Base-by-base conservation (phyloP, 2,797 vertebrate species). In the Poecilia velifera region DNA sequence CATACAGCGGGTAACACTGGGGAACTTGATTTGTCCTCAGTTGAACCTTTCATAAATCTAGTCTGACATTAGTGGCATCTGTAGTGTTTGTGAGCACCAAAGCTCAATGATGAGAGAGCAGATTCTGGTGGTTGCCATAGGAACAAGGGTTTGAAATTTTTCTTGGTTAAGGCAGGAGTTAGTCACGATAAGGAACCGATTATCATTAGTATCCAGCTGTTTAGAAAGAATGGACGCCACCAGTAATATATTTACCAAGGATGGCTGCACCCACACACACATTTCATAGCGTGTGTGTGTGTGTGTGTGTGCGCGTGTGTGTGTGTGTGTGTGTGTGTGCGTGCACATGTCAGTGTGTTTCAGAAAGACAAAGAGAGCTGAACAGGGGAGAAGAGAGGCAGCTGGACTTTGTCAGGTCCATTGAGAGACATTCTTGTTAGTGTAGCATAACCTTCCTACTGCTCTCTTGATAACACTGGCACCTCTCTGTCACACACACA, bases 401-500 rank as follows among this genome's bases (percentile, higher is more conserved):
- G 97, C 97, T 98, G 98, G 96, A 95, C 94, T 97, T 91, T 97
- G 96, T 99, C 97, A 97, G 87, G 91, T 90, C 87, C 94, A 96
- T 94, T 94, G 94, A 94, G 96, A 94, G 96, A 96, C 96, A 82
- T 96, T 94, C 96, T 96, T 98, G 97, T 98, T 98, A 97, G 96
- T 97, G 92, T 95, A 98, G 96, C 91, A 91, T 96, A 98, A 98
- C 97, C 97, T 96, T 96, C 92, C 95, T 90, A 90, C 96, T 96
- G 95, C 96, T 96, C 95, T 96, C 90, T 95, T 97, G 98, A 99
- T 99, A 98, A 98, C 97, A 96, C 97, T 96, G 97, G 97, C 98
- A 98, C 93, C 87, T 87, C 84, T 83, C 16, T 76, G 25, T 80
- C 76, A 70, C 81, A 76, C 78, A 81, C 77, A 81, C 82, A 80